Base-by-base conservation (phyloP, 2,888 invertebrate species). In the Selenia dentaria region DNA sequence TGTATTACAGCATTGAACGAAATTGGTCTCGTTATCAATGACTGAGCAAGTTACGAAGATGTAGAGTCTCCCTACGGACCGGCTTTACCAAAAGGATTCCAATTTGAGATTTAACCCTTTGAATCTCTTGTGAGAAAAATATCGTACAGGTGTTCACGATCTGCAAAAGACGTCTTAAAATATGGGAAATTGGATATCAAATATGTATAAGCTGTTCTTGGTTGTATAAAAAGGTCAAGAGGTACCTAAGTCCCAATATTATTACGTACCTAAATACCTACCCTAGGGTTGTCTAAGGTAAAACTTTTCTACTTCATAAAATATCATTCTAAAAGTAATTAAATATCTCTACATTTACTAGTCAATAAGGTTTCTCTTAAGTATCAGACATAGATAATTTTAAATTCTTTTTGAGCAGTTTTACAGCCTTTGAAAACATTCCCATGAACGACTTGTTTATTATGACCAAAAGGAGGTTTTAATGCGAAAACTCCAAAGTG, bases 11-110 rank as follows among this genome's bases (percentile, higher is more conserved):
- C 14, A 27, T 36, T 20, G 31, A 36, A 40, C 24, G 38, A 25
- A 40, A 44, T 50, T 29, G 26, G 14, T 11, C 9, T 67, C 66
- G 73, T 74, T 80, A 79, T 77, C 73, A 65, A 64, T 67, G 71
- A 75, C 72, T 72, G 66, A 48, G 49, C 53, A 59, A 70, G 67
- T 74, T 71, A 65, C 57, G 64, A 73, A 78, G 67, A 76, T 70
- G 73, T 65, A 75, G 73, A 73, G 65, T 62, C 51, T 69, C 77
- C 65, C 70, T 39, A 47, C 71, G 66, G 70, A 64, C 63, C 57
- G 47, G 57, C 61, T 51, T 55, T 53, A 56, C 56, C 51, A 44
- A 56, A 60, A 63, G 48, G 59, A 39, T 54, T 59, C 49, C 49
- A 57, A 55, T 58, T 54, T 48, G 52, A 50, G 46, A 37, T 44